Evolutionary conservation across 2,113 vertebrate genomes (phyloP).

Genomic region (Gnathochromis pfefferi): DNA sequence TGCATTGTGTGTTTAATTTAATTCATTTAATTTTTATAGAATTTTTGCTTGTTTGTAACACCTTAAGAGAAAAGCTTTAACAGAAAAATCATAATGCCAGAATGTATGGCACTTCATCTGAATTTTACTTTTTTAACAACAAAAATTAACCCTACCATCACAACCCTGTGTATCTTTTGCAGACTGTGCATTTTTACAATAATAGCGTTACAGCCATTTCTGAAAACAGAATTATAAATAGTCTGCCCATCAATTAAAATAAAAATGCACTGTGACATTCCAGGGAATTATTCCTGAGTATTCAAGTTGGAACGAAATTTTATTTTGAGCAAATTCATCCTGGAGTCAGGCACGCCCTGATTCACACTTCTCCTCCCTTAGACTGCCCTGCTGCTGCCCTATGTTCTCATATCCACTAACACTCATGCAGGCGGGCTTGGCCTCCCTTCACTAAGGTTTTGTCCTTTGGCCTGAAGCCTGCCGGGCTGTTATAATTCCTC

Average conservation of each 20-base stretch:
- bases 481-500: not conserved
- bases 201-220: not conserved
- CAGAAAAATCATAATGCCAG: not conserved
- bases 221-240: not conserved
- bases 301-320: not conserved
- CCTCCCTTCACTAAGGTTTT: not conserved
- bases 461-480: not conserved
- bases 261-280: not conserved
- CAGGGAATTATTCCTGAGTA: not conserved
- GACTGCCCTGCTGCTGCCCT: not conserved
- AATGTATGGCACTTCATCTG: not conserved
- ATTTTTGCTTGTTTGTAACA: not conserved
- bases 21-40: fast-evolving
- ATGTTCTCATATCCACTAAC: not conserved
- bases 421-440: not conserved
- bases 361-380: not conserved
- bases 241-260: not conserved
- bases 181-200: not conserved
- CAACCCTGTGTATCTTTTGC: not conserved
- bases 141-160: not conserved
- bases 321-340: not conserved
- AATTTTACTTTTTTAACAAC: not conserved
- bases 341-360: not conserved
- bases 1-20: not conserved
- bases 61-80: not conserved